Percentiles rank a stretch among this genome's conserved stretches.
Conservation (phyloP, 2,797 vertebrate genomes). For the Phataginus tetradactyla region DNA sequence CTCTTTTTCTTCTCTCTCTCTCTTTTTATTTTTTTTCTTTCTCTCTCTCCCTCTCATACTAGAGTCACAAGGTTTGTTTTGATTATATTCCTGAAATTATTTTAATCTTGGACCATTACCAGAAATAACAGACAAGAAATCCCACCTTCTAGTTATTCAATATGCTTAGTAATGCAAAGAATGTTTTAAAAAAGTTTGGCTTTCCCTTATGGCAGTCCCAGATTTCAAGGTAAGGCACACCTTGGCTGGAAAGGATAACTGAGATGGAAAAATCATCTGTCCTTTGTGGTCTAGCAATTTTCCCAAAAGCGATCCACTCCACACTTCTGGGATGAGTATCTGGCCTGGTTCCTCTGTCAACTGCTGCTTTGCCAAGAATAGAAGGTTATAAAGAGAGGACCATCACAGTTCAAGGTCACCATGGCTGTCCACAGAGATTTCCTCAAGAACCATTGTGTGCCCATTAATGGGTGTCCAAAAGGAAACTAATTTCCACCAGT, state of each 20-base stretch:
- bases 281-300: not conserved
- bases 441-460: not conserved
- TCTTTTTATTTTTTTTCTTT: fast-evolving
- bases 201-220: not conserved
- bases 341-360: conserved; percentile 19
- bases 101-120: conserved; percentile 57
- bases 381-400: conserved; percentile 42
- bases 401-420: conserved; percentile 38
- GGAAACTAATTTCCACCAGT: conserved; percentile 37
- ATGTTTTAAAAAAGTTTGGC: not conserved
- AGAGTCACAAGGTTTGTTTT: conserved; percentile 72
- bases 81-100: conserved; percentile 77
- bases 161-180: conserved; percentile 25
- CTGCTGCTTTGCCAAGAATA: conserved; percentile 52
- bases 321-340: conserved; percentile 14
- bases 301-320: not conserved
- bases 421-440: conserved; percentile 16
- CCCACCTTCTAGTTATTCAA: not conserved
- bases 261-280: not conserved
- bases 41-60: not conserved
- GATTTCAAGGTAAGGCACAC: not conserved
- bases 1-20: too few relatives aligned
- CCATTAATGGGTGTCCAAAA: conserved; percentile 1
- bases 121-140: conserved; percentile 44
- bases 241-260: conserved; percentile 10